These are phyloP conservation scores for Epizoanthus scotinus DNA, from an alignment of 92 coral and sea anemone genomes.

Conservation along the genomic window DNA sequence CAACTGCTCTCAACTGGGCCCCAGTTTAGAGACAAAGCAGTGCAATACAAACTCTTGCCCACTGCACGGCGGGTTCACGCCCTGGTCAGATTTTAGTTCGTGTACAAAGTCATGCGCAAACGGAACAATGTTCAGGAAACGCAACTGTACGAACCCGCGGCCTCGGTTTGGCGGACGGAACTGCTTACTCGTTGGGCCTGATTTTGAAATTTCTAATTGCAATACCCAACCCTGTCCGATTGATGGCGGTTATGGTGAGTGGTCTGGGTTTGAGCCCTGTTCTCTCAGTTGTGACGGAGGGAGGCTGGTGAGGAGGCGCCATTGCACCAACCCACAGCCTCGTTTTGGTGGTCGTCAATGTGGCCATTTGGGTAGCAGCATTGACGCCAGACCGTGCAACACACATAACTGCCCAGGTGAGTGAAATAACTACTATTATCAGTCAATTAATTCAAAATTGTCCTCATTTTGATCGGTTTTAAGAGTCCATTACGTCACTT, in stretches of 20 bases:
- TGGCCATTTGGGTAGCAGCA: slow-evolving; percentile 56
- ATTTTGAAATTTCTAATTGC: slow-evolving; percentile 49
- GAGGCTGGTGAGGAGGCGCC: slow-evolving; percentile 55
- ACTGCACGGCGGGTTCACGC: slow-evolving; percentile 72
- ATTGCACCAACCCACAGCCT: slow-evolving; percentile 84
- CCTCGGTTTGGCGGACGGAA: slow-evolving; percentile 70
- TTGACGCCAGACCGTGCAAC: slow-evolving; percentile 58
- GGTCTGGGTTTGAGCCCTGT: slow-evolving; percentile 81
- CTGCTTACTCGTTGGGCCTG: slow-evolving; percentile 67
- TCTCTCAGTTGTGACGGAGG: slow-evolving; percentile 79
- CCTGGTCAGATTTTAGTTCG: slow-evolving; percentile 78
- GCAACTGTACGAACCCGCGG: slow-evolving; percentile 74
- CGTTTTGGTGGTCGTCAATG: slow-evolving; percentile 80
- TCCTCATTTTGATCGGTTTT: too few species aligned
- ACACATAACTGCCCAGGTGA: slow-evolving; percentile 74
- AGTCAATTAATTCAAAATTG: too few species aligned
- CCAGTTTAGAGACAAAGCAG: slow-evolving; percentile 19
- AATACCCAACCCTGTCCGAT: slow-evolving; percentile 69
- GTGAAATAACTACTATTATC: not conserved
- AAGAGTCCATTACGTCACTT: too few species aligned
- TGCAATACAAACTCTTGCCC: slow-evolving; percentile 71
- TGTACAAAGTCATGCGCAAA: slow-evolving; percentile 74
- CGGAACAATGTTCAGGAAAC: slow-evolving; percentile 65
- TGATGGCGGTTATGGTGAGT: slow-evolving; percentile 70
- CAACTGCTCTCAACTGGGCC: slow-evolving; percentile 40